Evolutionary conservation across 2,888 invertebrate genomes (phyloP).

Genomic region (Leptarthrus brevirostris): DNA sequence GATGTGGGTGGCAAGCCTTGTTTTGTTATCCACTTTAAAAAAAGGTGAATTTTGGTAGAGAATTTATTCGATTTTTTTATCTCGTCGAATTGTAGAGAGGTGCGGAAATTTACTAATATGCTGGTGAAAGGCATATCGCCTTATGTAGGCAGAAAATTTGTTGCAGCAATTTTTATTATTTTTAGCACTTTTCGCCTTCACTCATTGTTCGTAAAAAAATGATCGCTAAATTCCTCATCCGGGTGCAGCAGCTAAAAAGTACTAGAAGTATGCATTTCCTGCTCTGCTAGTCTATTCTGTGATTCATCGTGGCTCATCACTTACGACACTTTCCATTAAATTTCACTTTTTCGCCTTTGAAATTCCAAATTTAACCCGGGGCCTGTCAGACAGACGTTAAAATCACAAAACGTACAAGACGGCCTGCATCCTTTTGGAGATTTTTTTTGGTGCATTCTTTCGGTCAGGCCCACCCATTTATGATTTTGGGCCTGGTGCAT

Average conservation of each 20-base stretch:
- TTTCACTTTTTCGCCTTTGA: constrained; percentile 39
- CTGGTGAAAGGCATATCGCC: constrained; percentile 26
- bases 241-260: background rate
- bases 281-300: constrained; percentile 10
- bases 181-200: constrained; percentile 6
- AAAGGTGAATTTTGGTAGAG: constrained; percentile 4
- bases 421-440: constrained; percentile 22
- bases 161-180: constrained; percentile 17
- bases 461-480: constrained; percentile 24
- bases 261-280: constrained; percentile 26
- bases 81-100: background rate
- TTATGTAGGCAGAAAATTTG: constrained; percentile 4
- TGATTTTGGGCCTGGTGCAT: constrained; percentile 16
- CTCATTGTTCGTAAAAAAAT: background rate
- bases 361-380: constrained; percentile 25
- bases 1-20: constrained; percentile 27
- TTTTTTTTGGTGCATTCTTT: constrained; percentile 14
- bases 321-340: constrained; percentile 46
- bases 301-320: constrained; percentile 26
- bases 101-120: constrained; percentile 35
- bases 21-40: constrained; percentile 11
- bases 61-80: constrained; percentile 1
- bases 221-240: constrained; percentile 19
- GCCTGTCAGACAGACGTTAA: constrained; percentile 1
- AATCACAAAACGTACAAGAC: constrained; percentile 27